Evolutionary conservation across 2,797 vertebrate genomes (phyloP).

Genomic region (Danionella dracula): DNA sequence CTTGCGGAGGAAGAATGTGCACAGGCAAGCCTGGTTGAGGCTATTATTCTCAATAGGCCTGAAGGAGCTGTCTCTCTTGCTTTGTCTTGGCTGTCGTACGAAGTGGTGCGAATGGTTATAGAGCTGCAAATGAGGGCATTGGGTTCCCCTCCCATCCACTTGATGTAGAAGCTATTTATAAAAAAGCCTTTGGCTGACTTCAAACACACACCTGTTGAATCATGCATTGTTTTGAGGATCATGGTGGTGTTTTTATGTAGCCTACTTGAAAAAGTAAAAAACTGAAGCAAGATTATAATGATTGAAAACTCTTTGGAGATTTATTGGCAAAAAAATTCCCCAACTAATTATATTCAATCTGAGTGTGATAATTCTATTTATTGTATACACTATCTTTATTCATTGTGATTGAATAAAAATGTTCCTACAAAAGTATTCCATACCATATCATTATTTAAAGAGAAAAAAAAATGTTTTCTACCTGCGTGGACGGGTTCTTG

Average conservation of each 20-base stretch:
- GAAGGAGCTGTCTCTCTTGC: not conserved
- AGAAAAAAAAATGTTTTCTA: constrained; percentile 52
- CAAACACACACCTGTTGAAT: not conserved
- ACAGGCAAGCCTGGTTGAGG: constrained; percentile 3
- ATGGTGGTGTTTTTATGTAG: not conserved
- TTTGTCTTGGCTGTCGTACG: not conserved
- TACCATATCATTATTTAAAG: no score
- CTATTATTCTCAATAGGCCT: not conserved
- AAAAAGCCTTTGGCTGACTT: not conserved
- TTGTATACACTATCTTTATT: no score
- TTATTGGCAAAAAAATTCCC: not conserved
- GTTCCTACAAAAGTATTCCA: no score
- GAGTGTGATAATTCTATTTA: no score
- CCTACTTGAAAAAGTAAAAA: not conserved
- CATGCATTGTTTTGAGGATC: constrained; percentile 2
- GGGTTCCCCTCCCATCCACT: not conserved
- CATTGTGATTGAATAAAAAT: no score
- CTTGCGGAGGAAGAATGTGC: constrained; percentile 4
- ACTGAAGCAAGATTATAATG: not conserved
- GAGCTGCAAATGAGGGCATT: not conserved
- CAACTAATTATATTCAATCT: no score
- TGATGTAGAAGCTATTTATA: not conserved
- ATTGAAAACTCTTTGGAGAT: constrained; percentile 7
- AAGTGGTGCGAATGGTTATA: not conserved
- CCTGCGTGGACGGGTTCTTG: constrained; percentile 94